These are phyloP conservation scores for Balearica regulorum DNA, from an alignment of 2,797 vertebrate species.

Conservation along the genomic window DNA sequence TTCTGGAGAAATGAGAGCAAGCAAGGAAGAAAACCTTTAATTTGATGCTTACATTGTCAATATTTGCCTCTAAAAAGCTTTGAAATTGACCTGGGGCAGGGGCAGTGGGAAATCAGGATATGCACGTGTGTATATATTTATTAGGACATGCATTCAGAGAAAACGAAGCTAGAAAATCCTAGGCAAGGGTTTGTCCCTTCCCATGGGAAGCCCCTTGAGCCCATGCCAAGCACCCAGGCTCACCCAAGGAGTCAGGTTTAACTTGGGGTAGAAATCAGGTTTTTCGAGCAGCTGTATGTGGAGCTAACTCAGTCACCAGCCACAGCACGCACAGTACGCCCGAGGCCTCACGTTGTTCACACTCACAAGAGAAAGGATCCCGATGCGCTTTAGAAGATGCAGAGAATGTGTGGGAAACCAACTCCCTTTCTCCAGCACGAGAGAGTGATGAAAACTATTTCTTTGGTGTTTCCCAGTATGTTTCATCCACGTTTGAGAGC, in stretches of 20 bases:
- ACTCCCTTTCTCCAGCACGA: neutral
- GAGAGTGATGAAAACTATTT: neutral
- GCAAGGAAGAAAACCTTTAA: neutral
- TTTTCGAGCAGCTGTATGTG: neutral
- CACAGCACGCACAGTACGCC: neutral
- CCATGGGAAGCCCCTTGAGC: neutral
- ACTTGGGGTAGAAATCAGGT: neutral
- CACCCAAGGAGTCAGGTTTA: neutral
- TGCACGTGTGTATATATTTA: neutral
- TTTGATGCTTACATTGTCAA: neutral
- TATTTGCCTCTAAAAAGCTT: neutral
- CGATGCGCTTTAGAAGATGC: neutral
- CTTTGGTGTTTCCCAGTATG: neutral
- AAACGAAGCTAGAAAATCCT: neutral
- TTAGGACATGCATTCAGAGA: neutral
- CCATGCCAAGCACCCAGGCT: neutral
- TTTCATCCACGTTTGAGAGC: neutral
- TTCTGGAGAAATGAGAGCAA: neutral
- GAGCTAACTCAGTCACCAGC: neutral
- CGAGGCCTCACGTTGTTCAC: neutral
- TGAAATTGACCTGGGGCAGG: neutral
- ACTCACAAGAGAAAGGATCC: neutral
- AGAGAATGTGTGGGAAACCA: fast-evolving
- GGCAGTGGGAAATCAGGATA: neutral
- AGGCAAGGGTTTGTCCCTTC: neutral